Conservation (phyloP, 2,888 invertebrate species). For the Cephus nigrinus region DNA sequence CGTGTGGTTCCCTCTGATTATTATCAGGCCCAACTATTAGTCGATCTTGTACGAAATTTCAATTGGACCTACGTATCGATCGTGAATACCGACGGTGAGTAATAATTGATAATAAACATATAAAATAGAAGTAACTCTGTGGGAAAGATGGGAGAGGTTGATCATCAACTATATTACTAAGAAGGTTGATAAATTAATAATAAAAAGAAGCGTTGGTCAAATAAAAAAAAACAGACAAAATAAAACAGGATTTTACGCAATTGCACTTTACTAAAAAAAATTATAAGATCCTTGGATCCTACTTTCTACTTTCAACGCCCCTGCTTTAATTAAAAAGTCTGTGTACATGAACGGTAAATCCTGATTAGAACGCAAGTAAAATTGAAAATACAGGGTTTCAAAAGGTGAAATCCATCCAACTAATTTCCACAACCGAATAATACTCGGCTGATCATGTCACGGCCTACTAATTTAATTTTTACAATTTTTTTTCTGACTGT, state of each 20-base stretch:
- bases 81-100: constrained; percentile 80
- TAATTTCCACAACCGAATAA: background rate
- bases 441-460: background rate
- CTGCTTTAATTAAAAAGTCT: background rate
- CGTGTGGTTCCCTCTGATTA: constrained; percentile 83
- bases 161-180: background rate
- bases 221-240: background rate
- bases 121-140: background rate
- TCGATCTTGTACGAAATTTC: constrained; percentile 75
- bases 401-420: background rate
- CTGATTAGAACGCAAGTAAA: background rate
- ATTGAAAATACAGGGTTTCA: background rate
- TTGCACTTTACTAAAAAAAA: background rate
- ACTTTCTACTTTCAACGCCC: background rate
- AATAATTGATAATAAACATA: background rate
- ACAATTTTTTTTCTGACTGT: background rate
- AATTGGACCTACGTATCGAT: constrained; percentile 86
- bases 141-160: background rate
- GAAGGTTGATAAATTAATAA: background rate
- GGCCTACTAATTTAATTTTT: background rate
- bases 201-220: background rate
- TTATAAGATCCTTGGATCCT: background rate
- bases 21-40: constrained; percentile 80
- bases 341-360: background rate
- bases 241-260: background rate